These are phyloP conservation scores for Cephus cinctus DNA, from an alignment of 1,140 invertebrate species.

Conservation along the genomic window DNA sequence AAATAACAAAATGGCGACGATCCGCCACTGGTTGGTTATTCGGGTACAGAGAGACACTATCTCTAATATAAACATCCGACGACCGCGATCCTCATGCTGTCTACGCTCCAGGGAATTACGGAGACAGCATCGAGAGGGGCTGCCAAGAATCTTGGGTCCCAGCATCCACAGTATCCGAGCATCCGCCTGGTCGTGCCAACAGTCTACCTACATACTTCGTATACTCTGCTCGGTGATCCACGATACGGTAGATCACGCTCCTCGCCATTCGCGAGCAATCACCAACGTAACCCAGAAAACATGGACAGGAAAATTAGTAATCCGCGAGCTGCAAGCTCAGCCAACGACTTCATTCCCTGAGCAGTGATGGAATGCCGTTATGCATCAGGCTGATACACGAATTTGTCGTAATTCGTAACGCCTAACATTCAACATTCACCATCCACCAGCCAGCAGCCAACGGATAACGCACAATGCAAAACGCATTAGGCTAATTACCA, in stretches of 20 bases:
- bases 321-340: constrained; percentile 14
- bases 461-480: too few species aligned
- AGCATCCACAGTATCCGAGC: constrained; percentile 3
- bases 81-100: constrained; percentile 36
- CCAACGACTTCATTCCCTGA: constrained; percentile 31
- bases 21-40: constrained; percentile 31
- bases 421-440: constrained; percentile 21
- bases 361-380: constrained; percentile 40
- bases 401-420: constrained; percentile 48
- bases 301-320: constrained; percentile 34
- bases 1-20: too few species aligned
- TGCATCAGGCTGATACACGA: constrained; percentile 45
- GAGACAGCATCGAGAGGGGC: constrained; percentile 25
- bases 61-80: constrained; percentile 39
- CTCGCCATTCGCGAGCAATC: too few species aligned
- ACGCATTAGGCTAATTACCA: too few species aligned
- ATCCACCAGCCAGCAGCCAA: too few species aligned
- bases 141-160: constrained; percentile 38
- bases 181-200: neutral
- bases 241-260: constrained; percentile 4
- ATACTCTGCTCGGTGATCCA: neutral
- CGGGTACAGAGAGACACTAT: constrained; percentile 36
- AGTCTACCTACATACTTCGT: neutral
- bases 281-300: constrained; percentile 22
- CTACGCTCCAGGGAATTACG: too few species aligned